Evolutionary conservation across 2,113 vertebrate species (phyloP).

Genomic region (Strix aluco): DNA sequence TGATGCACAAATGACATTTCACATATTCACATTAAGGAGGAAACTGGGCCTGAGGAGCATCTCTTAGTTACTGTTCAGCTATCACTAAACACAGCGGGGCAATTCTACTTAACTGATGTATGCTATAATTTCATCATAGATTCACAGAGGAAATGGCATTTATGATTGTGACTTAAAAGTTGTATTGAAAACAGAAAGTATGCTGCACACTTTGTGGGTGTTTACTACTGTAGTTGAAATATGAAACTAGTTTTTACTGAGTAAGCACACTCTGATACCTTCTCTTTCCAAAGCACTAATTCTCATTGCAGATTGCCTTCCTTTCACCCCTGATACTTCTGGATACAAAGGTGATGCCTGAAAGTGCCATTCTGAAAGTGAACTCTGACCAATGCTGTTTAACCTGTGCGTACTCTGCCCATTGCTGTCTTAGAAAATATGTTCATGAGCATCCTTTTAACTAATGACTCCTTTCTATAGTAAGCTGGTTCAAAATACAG

Average conservation of each 20-base stretch:
- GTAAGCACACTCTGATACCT: not conserved
- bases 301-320: not conserved
- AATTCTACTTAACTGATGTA: not conserved
- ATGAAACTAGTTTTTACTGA: not conserved
- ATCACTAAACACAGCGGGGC: accelerated
- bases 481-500: not conserved
- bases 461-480: not conserved
- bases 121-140: not conserved
- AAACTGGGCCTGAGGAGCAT: not conserved
- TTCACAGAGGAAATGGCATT: not conserved
- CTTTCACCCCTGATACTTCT: not conserved
- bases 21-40: not conserved
- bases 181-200: not conserved
- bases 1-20: not conserved
- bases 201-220: not conserved
- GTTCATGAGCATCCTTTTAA: not conserved
- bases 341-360: not conserved
- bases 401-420: not conserved
- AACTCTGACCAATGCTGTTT: accelerated
- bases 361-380: not conserved
- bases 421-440: not conserved
- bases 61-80: not conserved
- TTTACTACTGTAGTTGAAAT: not conserved
- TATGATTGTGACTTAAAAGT: not conserved
- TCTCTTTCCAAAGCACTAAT: not conserved